Conservation (phyloP, 2,797 vertebrate species). For the Tiaroga cobitis region DNA sequence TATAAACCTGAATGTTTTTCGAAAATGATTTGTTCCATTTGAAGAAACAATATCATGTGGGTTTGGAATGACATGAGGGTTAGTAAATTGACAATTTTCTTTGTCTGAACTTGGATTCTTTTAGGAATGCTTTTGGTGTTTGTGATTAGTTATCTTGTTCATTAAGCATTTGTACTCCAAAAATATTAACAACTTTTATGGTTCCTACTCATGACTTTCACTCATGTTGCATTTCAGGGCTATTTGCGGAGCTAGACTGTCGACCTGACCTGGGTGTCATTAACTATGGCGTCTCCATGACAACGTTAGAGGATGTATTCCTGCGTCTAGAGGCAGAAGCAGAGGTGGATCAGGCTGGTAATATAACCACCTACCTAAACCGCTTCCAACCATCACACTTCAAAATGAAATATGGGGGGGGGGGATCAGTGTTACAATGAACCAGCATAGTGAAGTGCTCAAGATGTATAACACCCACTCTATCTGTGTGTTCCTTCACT, state of each 20-base stretch:
- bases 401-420: not conserved
- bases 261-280: conserved; percentile 84
- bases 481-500: not conserved
- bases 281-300: conserved; percentile 97
- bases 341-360: conserved; percentile 95
- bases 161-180: not conserved
- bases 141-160: not conserved
- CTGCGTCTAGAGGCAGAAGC: conserved; percentile 92
- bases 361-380: conserved; percentile 40
- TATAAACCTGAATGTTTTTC: not conserved
- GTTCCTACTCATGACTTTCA: conserved; percentile 14
- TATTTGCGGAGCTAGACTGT: conserved; percentile 90
- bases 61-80: not conserved
- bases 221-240: conserved; percentile 69
- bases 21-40: not conserved
- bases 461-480: not conserved
- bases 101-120: not conserved
- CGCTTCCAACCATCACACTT: not conserved
- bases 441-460: not conserved
- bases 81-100: not conserved
- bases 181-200: not conserved
- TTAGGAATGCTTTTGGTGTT: not conserved
- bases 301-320: conserved; percentile 95
- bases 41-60: not conserved
- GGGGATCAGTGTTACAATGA: not conserved